Base-by-base conservation (phyloP, 2,113 vertebrate species). In the Leptobrachium ailaonicum region DNA sequence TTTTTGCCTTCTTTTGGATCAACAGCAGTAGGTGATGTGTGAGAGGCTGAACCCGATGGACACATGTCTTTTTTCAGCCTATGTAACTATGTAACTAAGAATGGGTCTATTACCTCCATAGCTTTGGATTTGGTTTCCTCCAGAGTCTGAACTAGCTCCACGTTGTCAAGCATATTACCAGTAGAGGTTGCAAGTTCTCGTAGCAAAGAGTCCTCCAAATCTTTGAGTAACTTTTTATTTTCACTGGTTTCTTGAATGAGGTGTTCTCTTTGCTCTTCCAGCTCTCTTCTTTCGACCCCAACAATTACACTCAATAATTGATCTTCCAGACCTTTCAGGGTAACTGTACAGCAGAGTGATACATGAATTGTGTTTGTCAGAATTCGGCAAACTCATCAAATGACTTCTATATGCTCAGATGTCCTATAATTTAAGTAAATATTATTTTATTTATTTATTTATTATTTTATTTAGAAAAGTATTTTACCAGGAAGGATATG, bases 101-200 rank as follows among this genome's bases (percentile, higher is more conserved):
- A 50, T 8, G 45, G 10, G 13, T n/a, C 41, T 20, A 45, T 75
- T 43, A 98, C 97, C 96, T 99, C 97, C 0, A 71, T 91, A 82
- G 96, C 95, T 86, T 98, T 98, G 81, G 92, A 88, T 83, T 99
- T 98, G 20, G 97, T 98, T 83, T 97, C 94, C 77, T 99, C 96
- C 82, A 98, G 85, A 0, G 96, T 98, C 2, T 94, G 73, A 72
- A 99, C 90, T 75, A 99, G 90, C 86, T 98, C 96, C 20, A 91
- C 92, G 0, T 98, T 99, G 86, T 99, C 98, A 87, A 99, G 72
- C 96, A 99, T 99, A 89, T 99, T 99, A 50, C 98, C 97, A 0
- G 95, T 96, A 84, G 95, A 98, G 4, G 94, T 95, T 0, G 96
- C 93, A 84, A 99, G 88, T 20, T 97, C 96, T 42, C 93, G 92